Evolutionary conservation across 2,113 vertebrate genomes (phyloP).

Genomic region (Peucedramus taeniatus): DNA sequence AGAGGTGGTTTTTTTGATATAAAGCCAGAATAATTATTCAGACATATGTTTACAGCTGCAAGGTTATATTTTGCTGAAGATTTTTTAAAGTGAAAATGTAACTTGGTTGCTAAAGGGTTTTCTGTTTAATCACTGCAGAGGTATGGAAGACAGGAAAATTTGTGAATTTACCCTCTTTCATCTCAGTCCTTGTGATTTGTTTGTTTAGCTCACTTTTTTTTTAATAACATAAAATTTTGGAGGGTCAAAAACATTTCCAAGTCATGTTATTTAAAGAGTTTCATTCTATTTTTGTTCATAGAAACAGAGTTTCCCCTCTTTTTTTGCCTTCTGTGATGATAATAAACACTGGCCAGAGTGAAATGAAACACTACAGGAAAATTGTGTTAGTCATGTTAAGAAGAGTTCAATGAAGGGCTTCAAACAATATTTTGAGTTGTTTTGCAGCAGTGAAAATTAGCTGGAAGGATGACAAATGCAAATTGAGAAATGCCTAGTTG

Average conservation of each 20-base stretch:
- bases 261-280: neutral
- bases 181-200: neutral
- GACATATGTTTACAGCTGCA: slow-evolving; percentile 74
- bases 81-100: slow-evolving; percentile 63
- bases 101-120: slow-evolving; percentile 58
- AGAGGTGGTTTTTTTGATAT: slow-evolving; percentile 76
- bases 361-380: neutral
- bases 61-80: slow-evolving; percentile 69
- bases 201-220: neutral
- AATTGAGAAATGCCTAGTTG: slow-evolving; percentile 56
- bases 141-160: neutral
- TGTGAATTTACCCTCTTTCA: slow-evolving; percentile 16
- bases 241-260: neutral
- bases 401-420: slow-evolving; percentile 58
- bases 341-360: neutral
- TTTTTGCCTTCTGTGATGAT: neutral
- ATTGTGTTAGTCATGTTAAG: slow-evolving; percentile 23
- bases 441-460: slow-evolving; percentile 65
- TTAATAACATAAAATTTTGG: neutral
- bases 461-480: slow-evolving; percentile 71
- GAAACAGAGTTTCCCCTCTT: neutral
- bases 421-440: slow-evolving; percentile 68
- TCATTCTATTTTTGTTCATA: neutral
- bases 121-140: slow-evolving; percentile 21
- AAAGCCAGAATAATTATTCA: slow-evolving; percentile 79